These are phyloP conservation scores for Spodoptera littoralis DNA, from an alignment of 2,888 invertebrate species.

Conservation along the genomic window DNA sequence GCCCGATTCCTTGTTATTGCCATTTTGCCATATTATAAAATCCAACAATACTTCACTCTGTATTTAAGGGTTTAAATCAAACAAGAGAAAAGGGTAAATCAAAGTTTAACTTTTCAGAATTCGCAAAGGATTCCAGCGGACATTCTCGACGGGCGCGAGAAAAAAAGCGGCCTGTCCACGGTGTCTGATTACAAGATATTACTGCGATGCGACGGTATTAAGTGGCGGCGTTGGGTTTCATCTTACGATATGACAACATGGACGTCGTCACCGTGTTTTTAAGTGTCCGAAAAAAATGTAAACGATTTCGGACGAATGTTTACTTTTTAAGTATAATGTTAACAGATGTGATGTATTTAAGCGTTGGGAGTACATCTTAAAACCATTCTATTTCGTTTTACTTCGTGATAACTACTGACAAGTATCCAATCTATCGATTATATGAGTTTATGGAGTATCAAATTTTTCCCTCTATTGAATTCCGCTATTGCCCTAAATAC, in stretches of 20 bases:
- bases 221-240: constrained; percentile 53
- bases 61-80: neutral
- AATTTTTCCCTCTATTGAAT: neutral
- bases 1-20: no score
- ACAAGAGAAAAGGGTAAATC: constrained; percentile 19
- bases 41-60: no score
- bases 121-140: constrained; percentile 57
- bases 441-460: neutral
- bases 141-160: constrained; percentile 43
- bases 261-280: constrained; percentile 31
- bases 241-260: constrained; percentile 61
- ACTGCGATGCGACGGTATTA: constrained; percentile 59
- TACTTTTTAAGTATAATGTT: constrained; percentile 9
- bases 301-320: constrained; percentile 31
- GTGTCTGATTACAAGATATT: constrained; percentile 66
- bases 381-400: no score
- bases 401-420: no score
- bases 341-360: constrained; percentile 11
- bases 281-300: constrained; percentile 38
- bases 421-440: neutral
- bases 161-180: constrained; percentile 39
- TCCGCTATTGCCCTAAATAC: neutral
- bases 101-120: constrained; percentile 37
- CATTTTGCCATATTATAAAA: no score
- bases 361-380: no score